A percentile compares a stretch with the other conserved stretches of the same genome.
Evolutionary conservation across 1,140 invertebrate genomes (phyloP).

Genomic region (Venturia canescens): DNA sequence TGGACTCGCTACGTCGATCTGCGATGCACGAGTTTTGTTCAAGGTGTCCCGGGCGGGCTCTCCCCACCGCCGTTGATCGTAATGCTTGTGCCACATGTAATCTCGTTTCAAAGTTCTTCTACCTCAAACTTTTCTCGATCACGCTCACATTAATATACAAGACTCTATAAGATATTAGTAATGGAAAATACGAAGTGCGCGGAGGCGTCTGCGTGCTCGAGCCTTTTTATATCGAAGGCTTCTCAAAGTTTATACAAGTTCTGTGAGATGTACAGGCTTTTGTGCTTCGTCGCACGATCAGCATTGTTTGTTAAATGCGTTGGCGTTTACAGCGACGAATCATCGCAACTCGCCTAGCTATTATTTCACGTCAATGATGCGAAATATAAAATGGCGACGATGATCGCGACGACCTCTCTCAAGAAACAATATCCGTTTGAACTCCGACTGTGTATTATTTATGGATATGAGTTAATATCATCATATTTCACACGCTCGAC

Average conservation of each 20-base stretch:
- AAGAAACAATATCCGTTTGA: background rate
- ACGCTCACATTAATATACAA: background rate
- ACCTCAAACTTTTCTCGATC: background rate
- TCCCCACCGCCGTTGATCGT: too few species aligned
- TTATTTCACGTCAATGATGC: conserved; percentile 21
- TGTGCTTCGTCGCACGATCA: conserved; percentile 2
- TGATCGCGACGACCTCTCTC: conserved; percentile 12
- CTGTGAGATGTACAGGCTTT: background rate
- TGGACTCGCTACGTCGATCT: background rate
- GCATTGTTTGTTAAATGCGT: conserved; percentile 18
- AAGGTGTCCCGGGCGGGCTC: too few species aligned
- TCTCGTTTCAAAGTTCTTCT: background rate
- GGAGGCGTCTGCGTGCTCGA: background rate
- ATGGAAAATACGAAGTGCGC: background rate
- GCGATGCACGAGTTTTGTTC: background rate
- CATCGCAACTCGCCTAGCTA: background rate
- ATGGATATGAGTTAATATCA: background rate
- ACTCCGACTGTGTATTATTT: conserved; percentile 12
- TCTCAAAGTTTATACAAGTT: background rate
- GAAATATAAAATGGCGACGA: background rate
- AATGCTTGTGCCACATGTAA: background rate
- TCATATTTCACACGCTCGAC: conserved; percentile 41
- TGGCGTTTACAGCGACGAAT: conserved; percentile 19
- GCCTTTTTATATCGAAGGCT: background rate
- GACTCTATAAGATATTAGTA: background rate